These are phyloP conservation scores for Sarotherodon lohbergeri DNA, from an alignment of 2,113 vertebrate species.

Conservation along the genomic window DNA sequence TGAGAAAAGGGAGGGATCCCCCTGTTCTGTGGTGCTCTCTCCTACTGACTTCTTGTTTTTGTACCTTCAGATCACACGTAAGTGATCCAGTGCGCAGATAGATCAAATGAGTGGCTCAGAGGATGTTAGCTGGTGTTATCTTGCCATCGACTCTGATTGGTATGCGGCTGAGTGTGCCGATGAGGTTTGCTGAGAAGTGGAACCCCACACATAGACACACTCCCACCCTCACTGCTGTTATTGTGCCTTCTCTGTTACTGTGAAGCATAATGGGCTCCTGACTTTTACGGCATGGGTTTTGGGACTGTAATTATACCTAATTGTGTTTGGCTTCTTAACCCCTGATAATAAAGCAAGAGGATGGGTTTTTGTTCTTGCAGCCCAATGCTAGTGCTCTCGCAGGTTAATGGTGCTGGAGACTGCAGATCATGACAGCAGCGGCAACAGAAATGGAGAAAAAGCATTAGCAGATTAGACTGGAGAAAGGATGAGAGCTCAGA, in stretches of 20 bases:
- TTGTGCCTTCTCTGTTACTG: constrained; percentile 34
- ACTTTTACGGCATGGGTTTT: constrained; percentile 42
- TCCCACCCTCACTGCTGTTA: constrained; percentile 48
- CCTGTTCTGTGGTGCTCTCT: neutral
- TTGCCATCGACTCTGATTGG: constrained; percentile 56
- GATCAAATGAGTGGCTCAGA: constrained; percentile 31
- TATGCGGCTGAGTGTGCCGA: constrained; percentile 65
- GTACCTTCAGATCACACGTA: neutral
- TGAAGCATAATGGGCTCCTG: constrained; percentile 35
- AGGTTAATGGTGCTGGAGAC: constrained; percentile 57
- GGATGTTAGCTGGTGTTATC: constrained; percentile 32
- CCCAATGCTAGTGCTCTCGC: constrained; percentile 31
- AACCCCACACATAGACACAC: constrained; percentile 47
- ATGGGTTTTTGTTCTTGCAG: constrained; percentile 32
- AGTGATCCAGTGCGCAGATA: neutral
- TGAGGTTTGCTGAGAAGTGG: constrained; percentile 59
- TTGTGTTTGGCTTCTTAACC: constrained; percentile 56
- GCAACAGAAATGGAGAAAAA: constrained; percentile 40
- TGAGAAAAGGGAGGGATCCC: constrained; percentile 32
- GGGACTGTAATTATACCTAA: constrained; percentile 48
- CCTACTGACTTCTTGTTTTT: constrained; percentile 4
- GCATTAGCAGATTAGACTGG: constrained; percentile 52
- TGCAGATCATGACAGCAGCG: constrained; percentile 56
- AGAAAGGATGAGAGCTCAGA: constrained; percentile 57
- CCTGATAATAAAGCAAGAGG: constrained; percentile 32